Conservation (phyloP, 2,113 vertebrate species). For the Halichoeres trimaculatus region DNA sequence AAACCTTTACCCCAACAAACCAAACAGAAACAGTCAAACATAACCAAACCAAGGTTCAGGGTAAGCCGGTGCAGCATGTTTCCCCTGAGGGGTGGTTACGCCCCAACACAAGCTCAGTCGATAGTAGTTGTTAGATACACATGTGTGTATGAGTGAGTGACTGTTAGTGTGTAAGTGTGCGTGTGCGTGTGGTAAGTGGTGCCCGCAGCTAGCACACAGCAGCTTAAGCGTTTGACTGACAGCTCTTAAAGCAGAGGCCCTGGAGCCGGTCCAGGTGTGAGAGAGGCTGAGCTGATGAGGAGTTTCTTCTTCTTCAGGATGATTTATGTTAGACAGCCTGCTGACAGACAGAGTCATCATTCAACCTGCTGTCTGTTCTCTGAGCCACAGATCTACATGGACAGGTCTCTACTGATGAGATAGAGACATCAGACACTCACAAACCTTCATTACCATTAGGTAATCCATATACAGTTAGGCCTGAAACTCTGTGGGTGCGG, state of each 20-base stretch:
- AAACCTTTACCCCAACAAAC: no score
- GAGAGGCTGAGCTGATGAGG: conserved; percentile 42
- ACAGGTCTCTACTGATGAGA: neutral
- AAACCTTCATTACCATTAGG: no score
- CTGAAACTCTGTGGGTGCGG: no score
- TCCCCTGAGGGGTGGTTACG: conserved; percentile 32
- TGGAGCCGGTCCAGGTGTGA: conserved; percentile 77
- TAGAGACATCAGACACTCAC: no score
- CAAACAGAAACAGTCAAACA: no score
- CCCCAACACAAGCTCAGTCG: conserved; percentile 63
- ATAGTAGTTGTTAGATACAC: conserved; percentile 31
- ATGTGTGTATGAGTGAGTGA: conserved; percentile 24
- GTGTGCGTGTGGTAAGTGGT: conserved; percentile 62
- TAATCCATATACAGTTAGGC: no score
- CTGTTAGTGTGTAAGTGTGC: conserved; percentile 29
- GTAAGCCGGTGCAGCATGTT: conserved; percentile 34
- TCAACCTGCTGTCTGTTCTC: conserved; percentile 14
- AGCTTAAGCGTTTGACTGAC: conserved; percentile 76
- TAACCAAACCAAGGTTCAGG: conserved; percentile 1
- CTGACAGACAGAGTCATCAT: conserved; percentile 40
- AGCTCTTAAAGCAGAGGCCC: conserved; percentile 64
- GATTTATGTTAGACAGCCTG: conserved; percentile 37
- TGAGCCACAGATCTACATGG: neutral
- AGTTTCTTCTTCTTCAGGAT: conserved; percentile 25
- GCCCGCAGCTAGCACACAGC: conserved; percentile 65